These are phyloP conservation scores for Folsomia candida DNA, from an alignment of 2,888 invertebrate genomes.

Conservation along the genomic window DNA sequence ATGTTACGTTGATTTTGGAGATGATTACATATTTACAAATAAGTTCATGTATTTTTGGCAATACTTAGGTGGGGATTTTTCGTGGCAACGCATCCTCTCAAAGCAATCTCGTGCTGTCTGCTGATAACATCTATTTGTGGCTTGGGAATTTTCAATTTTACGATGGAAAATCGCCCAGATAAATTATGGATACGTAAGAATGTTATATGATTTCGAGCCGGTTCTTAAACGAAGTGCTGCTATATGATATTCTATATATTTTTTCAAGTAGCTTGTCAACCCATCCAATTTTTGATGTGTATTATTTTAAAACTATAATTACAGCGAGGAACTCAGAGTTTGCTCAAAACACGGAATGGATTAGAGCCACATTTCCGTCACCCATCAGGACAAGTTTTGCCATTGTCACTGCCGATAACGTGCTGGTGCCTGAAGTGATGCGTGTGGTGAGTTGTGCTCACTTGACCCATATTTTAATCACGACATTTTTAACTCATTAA, in stretches of 20 bases:
- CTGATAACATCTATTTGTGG: constrained; percentile 61
- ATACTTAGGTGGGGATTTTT: constrained; percentile 63
- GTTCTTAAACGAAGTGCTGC: too few relatives aligned
- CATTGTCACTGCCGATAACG: constrained; percentile 66
- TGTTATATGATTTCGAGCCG: too few relatives aligned
- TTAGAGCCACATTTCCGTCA: constrained; percentile 65
- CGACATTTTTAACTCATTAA: not conserved
- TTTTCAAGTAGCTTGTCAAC: too few relatives aligned
- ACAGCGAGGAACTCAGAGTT: constrained; percentile 70
- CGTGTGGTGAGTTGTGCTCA: constrained; percentile 53
- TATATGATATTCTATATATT: too few relatives aligned
- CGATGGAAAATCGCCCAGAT: constrained; percentile 71
- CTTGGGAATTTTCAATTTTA: constrained; percentile 65
- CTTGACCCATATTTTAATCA: not conserved
- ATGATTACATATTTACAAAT: not conserved
- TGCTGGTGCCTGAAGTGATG: constrained; percentile 64
- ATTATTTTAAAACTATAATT: too few relatives aligned
- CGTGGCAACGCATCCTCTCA: constrained; percentile 64
- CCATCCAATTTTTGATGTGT: too few relatives aligned
- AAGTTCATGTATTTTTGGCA: too few relatives aligned
- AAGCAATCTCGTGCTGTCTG: constrained; percentile 62
- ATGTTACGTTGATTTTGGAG: not conserved
- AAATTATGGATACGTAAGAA: constrained; percentile 77
- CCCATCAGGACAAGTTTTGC: constrained; percentile 64
- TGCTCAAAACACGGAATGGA: constrained; percentile 68